These are phyloP conservation scores for Hyperoplus lanceolatus DNA, from an alignment of 2,797 vertebrate genomes.

Conservation along the genomic window DNA sequence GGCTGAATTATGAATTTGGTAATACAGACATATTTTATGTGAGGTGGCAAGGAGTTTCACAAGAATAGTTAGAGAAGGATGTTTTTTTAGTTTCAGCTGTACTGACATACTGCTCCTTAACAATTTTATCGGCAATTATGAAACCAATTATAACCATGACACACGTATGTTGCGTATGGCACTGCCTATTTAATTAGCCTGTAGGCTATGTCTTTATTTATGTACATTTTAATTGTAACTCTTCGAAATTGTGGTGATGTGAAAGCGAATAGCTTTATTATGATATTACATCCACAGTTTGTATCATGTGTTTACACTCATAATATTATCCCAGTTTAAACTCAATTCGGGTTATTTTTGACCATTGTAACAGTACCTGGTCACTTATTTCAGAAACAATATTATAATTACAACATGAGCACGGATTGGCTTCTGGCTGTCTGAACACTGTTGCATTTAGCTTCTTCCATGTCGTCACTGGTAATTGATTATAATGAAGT, in stretches of 20 bases:
- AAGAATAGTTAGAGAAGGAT: too few species aligned
- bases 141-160: background rate
- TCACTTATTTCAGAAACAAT: background rate
- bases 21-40: constrained; percentile 3
- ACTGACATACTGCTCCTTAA: background rate
- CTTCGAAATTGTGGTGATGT: background rate
- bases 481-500: background rate
- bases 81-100: background rate
- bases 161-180: background rate
- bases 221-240: background rate
- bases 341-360: background rate
- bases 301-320: background rate
- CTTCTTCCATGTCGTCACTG: background rate
- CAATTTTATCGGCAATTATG: constrained; percentile 1
- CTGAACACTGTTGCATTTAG: background rate
- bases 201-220: background rate
- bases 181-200: background rate
- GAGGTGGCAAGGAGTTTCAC: background rate
- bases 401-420: background rate
- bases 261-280: background rate
- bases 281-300: background rate
- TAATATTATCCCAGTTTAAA: background rate
- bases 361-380: background rate
- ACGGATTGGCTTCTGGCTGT: background rate
- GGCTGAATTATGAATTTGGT: constrained; percentile 15